A percentile compares a stretch with the other conserved stretches of the same genome.
These are phyloP conservation scores for Drosophila murphyi DNA, from an alignment of 1,140 invertebrate genomes.

Conservation along the genomic window DNA sequence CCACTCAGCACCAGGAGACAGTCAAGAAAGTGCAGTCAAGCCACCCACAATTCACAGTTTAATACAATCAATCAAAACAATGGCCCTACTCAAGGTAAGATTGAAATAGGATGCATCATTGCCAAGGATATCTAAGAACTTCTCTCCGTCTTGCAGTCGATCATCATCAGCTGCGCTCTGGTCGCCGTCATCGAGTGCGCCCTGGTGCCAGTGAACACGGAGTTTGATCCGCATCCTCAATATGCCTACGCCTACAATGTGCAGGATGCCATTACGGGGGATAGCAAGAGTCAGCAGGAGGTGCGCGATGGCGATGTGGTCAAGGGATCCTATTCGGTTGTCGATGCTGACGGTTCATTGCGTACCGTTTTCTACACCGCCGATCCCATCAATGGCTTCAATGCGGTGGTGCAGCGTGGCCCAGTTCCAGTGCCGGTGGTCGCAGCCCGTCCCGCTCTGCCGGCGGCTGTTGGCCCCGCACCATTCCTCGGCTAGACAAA, in stretches of 20 bases:
- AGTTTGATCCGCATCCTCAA: conserved; percentile 87
- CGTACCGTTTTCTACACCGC: conserved; percentile 86
- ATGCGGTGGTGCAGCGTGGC: conserved; percentile 86
- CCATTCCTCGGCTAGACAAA: conserved; percentile 57
- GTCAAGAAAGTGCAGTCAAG: conserved; percentile 53
- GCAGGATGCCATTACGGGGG: conserved; percentile 87
- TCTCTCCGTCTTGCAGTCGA: conserved; percentile 13
- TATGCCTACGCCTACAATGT: conserved; percentile 88
- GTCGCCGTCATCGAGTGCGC: conserved; percentile 65
- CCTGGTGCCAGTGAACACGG: conserved; percentile 81
- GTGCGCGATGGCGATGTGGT: conserved; percentile 87
- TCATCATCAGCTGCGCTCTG: conserved; percentile 66
- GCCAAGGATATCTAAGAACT: neutral
- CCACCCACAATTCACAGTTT: conserved; percentile 18
- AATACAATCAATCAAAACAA: conserved; percentile 44
- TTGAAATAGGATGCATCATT: neutral
- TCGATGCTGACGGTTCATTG: conserved; percentile 86
- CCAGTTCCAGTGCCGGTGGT: conserved; percentile 63
- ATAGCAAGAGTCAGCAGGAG: conserved; percentile 87
- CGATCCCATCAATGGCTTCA: conserved; percentile 87
- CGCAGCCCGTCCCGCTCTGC: conserved; percentile 35
- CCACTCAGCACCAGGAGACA: conserved; percentile 32
- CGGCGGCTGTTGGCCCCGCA: conserved; percentile 34
- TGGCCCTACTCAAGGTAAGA: conserved; percentile 78
- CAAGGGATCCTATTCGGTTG: conserved; percentile 86